phyloP scores from a whole-genome alignment of 2,113 vertebrate species.

The Lampris megalopsis region DNA sequence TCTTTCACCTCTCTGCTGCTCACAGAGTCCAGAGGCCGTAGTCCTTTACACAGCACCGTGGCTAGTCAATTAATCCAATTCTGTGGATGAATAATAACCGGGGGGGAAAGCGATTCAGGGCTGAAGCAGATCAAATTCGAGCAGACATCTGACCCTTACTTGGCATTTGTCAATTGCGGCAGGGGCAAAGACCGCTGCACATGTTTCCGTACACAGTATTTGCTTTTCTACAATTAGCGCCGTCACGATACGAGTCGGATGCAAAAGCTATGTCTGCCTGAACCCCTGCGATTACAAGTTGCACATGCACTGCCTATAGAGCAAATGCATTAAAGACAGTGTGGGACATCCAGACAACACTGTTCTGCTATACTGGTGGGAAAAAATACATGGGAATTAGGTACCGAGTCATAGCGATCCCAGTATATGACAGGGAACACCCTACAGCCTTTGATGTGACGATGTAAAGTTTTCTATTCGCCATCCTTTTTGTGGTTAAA shows the following conservation, averaged over 20 bases:
- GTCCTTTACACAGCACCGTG: slow-evolving; percentile 45
- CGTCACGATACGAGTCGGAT: not conserved
- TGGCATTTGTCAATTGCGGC: not conserved
- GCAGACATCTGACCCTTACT: slow-evolving; percentile 34
- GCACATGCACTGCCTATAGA: too few species aligned
- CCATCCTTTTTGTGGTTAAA: too few species aligned
- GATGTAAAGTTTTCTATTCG: too few species aligned
- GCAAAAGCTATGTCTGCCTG: too few species aligned
- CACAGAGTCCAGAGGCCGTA: slow-evolving; percentile 42
- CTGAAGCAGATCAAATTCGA: slow-evolving; percentile 52
- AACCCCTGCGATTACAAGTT: too few species aligned
- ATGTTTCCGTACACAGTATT: not conserved
- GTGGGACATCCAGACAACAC: too few species aligned
- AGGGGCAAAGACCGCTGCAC: slow-evolving; percentile 3
- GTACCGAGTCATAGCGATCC: too few species aligned
- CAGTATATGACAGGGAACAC: too few species aligned
- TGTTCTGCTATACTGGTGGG: too few species aligned
- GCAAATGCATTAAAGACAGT: too few species aligned
- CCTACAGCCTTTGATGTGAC: too few species aligned
- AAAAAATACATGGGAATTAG: too few species aligned
- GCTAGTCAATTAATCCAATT: slow-evolving; percentile 56
- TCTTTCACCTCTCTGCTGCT: slow-evolving; percentile 55
- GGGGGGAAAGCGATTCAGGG: slow-evolving; percentile 25
- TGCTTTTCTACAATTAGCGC: not conserved
- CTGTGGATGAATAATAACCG: slow-evolving; percentile 46